Base-by-base conservation (phyloP, 2,888 invertebrate genomes). In the Agonum fuliginosum region DNA sequence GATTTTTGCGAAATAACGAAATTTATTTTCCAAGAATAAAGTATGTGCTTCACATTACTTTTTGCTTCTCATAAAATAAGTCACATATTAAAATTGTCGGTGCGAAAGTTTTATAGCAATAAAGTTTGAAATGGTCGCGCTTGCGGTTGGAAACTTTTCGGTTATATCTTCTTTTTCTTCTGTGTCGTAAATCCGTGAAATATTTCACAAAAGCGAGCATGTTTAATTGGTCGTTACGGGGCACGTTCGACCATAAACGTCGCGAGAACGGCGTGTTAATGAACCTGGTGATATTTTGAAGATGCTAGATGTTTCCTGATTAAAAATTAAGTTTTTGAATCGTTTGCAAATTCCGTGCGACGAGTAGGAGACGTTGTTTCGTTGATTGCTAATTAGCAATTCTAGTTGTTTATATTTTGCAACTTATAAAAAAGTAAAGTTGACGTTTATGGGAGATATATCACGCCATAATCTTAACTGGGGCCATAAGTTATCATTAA, bases 181-280 rank as follows among this genome's bases (percentile, higher is more conserved):
- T 1, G 14, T 14, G 48, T 48, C 19, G 30, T 67, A 41, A 67
- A 67, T 67, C 17, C 12, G 41, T 22, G 37, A 67, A 67, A 67
- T 67, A 30, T 41, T 20, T 67, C n/a, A 67, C 4, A 41, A 67
- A 67, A 67, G 12, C 34, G n/a, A 19, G 41, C 37, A 67, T 14
- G 37, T 41, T 67, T 67, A 67, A 67, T 67, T 67, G 67, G 41
- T 41, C 67, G 27, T 67, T 67, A 37, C 58, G 4, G 58, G 58
- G 67, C 67, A 67, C 67, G 67, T 22, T 41, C 41, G 37, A 41
- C 22, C 22, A 67, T 67, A 67, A 67, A 67, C 14, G 58, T 62
- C 58, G 17, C 30, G 3, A 67, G 22, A 67, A 67, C 22, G 3
- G 41, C 41, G 67, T 67, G 67, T 8, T 67, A 67, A 67, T 67